Evolutionary conservation across 2,113 vertebrate species (phyloP).

Genomic region (Ceyx melanurus): DNA sequence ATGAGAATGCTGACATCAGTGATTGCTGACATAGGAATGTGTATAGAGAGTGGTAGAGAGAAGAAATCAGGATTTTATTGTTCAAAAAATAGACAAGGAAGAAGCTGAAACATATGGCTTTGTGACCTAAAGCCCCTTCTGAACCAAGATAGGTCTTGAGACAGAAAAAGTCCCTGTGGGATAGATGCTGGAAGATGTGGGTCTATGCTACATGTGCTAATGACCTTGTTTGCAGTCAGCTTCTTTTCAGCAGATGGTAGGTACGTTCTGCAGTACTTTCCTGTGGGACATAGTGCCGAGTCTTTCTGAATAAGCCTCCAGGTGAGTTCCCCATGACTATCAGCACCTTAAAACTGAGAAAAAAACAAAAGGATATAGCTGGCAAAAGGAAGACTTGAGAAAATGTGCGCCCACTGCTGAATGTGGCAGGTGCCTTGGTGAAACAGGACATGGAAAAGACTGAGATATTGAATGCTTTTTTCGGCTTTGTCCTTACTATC

Average conservation of each 20-base stretch:
- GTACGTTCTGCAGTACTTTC: accelerated
- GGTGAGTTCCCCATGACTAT: background rate
- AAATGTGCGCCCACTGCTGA: background rate
- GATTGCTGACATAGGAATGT: background rate
- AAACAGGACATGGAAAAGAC: background rate
- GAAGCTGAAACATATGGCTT: background rate
- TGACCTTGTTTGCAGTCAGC: background rate
- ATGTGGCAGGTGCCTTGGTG: background rate
- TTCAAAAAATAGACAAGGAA: slow-evolving; percentile 17
- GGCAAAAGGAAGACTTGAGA: background rate
- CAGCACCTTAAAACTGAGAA: background rate
- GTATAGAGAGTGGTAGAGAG: background rate
- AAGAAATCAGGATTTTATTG: background rate
- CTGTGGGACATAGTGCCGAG: background rate
- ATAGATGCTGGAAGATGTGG: background rate
- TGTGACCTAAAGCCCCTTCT: background rate
- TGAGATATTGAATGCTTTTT: background rate
- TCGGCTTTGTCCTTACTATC: background rate
- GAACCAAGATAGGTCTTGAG: background rate
- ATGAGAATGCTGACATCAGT: background rate
- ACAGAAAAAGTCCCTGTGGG: background rate
- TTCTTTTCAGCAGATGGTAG: background rate
- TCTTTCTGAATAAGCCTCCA: background rate
- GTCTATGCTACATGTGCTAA: background rate
- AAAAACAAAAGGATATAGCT: background rate